These are phyloP conservation scores for Mormoops blainvillei DNA, from an alignment of 2,113 vertebrate species.

Conservation along the genomic window DNA sequence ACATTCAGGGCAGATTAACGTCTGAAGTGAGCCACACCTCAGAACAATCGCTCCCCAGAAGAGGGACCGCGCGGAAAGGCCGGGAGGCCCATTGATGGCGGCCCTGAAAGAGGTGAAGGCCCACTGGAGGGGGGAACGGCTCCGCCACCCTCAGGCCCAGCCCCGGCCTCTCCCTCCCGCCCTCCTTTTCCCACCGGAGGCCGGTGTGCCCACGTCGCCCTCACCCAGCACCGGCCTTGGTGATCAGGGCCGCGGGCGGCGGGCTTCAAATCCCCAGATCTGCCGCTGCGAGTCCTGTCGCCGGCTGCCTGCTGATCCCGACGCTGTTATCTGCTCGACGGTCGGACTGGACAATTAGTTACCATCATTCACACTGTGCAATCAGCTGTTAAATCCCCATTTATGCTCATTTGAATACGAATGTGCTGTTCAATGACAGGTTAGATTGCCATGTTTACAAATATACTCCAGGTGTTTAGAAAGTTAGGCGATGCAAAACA, in stretches of 20 bases:
- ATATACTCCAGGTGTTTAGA: constrained; percentile 84
- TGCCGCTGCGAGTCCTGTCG: no score
- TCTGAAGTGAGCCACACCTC: constrained; percentile 81
- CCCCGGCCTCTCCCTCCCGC: background rate
- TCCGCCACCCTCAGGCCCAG: background rate
- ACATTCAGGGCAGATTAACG: constrained; percentile 79
- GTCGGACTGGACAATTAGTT: constrained; percentile 76
- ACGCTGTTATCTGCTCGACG: constrained; percentile 24
- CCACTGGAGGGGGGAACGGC: constrained; percentile 20
- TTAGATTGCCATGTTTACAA: constrained; percentile 86
- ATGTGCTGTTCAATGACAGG: constrained; percentile 77
- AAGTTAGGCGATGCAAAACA: constrained; percentile 79
- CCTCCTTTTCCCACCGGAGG: background rate
- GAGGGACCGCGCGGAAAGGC: constrained; percentile 73
- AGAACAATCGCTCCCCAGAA: constrained; percentile 77
- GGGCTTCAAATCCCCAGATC: no score
- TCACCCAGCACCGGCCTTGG: background rate
- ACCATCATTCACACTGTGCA: constrained; percentile 82
- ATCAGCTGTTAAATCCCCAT: constrained; percentile 85
- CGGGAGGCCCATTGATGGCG: constrained; percentile 73
- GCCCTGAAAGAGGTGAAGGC: constrained; percentile 71
- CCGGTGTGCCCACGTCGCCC: background rate
- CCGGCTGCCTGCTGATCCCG: fast-evolving
- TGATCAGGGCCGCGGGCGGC: no score
- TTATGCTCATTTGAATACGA: constrained; percentile 81